Conservation (phyloP, 1,140 invertebrate genomes). For the Daktulosphaira vitifoliae region DNA sequence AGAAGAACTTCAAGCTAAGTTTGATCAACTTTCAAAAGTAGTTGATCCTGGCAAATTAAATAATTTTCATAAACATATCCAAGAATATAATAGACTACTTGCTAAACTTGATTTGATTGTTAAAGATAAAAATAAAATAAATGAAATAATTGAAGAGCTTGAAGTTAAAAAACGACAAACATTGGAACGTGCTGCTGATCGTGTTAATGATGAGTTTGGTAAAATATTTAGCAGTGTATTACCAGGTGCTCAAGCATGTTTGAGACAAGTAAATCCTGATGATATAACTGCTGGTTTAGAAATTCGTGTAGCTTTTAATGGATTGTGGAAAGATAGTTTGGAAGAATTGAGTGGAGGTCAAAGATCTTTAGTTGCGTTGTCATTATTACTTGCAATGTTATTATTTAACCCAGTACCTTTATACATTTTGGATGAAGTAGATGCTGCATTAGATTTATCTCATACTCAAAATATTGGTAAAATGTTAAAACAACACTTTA, state of each 20-base stretch:
- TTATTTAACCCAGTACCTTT: slow-evolving; percentile 96
- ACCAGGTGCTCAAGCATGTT: slow-evolving; percentile 77
- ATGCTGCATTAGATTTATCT: slow-evolving; percentile 94
- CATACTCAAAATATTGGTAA: slow-evolving; percentile 98
- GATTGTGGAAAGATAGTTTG: slow-evolving; percentile 92
- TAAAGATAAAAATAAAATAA: slow-evolving; percentile 71
- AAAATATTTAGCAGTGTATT: slow-evolving; percentile 88
- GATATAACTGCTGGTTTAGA: slow-evolving; percentile 79
- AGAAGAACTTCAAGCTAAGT: slow-evolving; percentile 37
- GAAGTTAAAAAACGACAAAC: slow-evolving; percentile 83
- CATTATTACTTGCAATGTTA: slow-evolving; percentile 91
- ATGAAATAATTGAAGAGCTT: slow-evolving; percentile 72
- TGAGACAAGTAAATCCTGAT: slow-evolving; percentile 65
- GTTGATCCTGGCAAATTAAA: slow-evolving; percentile 25
- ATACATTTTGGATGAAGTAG: slow-evolving; percentile 98
- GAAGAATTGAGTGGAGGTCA: slow-evolving; percentile 94
- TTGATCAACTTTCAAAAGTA: slow-evolving; percentile 41
- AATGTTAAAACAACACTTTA: slow-evolving; percentile 92
- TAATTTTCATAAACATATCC: slow-evolving; percentile 24
- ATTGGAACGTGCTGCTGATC: slow-evolving; percentile 68
- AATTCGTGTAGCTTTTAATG: slow-evolving; percentile 80
- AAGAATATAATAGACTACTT: slow-evolving; percentile 5
- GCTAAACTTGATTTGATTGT: slow-evolving; percentile 5
- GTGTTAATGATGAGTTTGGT: slow-evolving; percentile 85
- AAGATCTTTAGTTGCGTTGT: slow-evolving; percentile 90